Percentiles rank a stretch among this genome's conserved stretches.
phyloP scores from a whole-genome alignment of 30 jellyfish, hydroid and myxozoan genomes.

The Turritopsis dohrnii region DNA sequence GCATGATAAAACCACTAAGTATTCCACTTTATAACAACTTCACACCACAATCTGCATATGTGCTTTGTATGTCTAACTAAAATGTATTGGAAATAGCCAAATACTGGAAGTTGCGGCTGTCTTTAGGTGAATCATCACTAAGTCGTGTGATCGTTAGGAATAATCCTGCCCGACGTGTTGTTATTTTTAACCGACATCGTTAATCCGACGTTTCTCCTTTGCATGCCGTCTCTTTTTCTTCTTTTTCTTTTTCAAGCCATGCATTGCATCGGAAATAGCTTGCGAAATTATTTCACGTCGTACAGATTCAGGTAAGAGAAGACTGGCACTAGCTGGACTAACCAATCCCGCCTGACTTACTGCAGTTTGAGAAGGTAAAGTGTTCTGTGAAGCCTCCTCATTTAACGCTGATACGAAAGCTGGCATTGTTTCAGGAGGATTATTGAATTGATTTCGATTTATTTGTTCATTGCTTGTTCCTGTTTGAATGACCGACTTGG shows the following conservation, averaged over 20 bases:
- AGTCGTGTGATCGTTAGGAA: not conserved
- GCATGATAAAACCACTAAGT: not conserved
- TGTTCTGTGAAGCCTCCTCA: not conserved
- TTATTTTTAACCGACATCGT: not conserved
- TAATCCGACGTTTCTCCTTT: constrained; percentile 2
- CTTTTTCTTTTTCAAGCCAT: constrained; percentile 23
- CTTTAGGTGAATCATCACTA: not conserved
- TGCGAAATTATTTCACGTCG: constrained; percentile 55
- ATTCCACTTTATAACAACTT: not conserved
- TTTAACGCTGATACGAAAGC: not conserved
- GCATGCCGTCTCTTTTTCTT: constrained; percentile 1
- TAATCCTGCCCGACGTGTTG: not conserved
- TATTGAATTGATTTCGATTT: no score
- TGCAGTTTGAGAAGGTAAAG: not conserved
- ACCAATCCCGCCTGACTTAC: not conserved
- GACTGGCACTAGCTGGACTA: not conserved
- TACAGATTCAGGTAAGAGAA: constrained; percentile 20
- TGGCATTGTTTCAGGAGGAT: not conserved
- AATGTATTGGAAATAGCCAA: not conserved
- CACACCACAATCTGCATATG: not conserved
- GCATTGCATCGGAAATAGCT: constrained; percentile 54
- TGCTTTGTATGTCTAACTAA: not conserved
- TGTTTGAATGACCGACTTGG: not conserved
- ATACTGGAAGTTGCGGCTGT: not conserved
- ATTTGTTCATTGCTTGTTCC: not conserved